Base-by-base conservation (phyloP, 2,113 vertebrate genomes). In the Phylloscopus trochilus region DNA sequence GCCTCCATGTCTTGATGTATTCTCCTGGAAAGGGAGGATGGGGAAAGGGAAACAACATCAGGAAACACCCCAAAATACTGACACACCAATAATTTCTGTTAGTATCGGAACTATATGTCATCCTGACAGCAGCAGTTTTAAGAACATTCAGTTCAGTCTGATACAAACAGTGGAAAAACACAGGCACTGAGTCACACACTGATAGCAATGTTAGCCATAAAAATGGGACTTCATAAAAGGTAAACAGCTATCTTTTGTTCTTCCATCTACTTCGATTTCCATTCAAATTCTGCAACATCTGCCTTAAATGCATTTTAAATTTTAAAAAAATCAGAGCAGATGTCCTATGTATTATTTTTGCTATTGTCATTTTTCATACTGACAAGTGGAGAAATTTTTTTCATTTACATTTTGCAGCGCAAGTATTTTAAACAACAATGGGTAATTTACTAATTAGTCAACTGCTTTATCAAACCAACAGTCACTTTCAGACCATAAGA, bases 1-100 rank as follows among this genome's bases (percentile, higher is more conserved):
- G 99, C 97, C 99, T 98, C 99, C 99, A 99, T 63, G 99, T 99
- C 86, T 99, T 99, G 97, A 99, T 99, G 97, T 99, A 99, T 89
- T 99, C 99, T 96, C 99, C 99, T 99, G 30, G 47, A 67, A 52
- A 33, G 17, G 84, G n/a, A 67, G 26, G 46, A 85, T 35, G 26
- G 28, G 30, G 26, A 86, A 87, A 81, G 21, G 46, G 43, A 84
- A 41, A 75, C 39, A 60, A 39, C 43, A 83, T 94, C 70, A 95
- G 62, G 68, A 75, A 84, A 83, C 17, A 83, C 27, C 53, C 72
- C 6, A 9, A 81, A 90, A 81, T 13, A 73, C 46, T 37, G n/a
- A 80, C 22, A 87, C 4, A 2, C 15, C 21, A 35, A 35, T 44
- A 68, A 49, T 35, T 44, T 55, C 83, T 94, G 84, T 47, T 35